phyloP scores from a whole-genome alignment of 2,113 vertebrate genomes.

The Galemys pyrenaicus region DNA sequence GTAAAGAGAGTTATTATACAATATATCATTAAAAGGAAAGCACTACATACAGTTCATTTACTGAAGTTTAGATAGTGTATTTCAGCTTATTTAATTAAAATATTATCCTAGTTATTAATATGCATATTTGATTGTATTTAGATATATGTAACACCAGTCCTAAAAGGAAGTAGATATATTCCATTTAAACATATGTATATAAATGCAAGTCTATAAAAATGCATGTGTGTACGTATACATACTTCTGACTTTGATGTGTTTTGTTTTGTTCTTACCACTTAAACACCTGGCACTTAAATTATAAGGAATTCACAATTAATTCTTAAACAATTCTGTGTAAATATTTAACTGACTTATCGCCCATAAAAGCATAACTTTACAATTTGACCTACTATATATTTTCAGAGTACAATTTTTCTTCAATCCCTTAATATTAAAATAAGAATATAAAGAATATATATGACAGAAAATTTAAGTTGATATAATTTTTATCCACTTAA shows the following conservation, averaged over 20 bases:
- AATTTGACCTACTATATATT: conserved; percentile 32
- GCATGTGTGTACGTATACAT: background rate
- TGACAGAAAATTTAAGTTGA: background rate
- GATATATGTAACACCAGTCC: background rate
- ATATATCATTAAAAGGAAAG: background rate
- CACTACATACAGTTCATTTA: background rate
- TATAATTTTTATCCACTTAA: background rate
- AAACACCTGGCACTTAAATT: background rate
- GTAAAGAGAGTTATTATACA: background rate
- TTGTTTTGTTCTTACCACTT: background rate
- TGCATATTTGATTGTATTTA: background rate
- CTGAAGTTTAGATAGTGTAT: background rate
- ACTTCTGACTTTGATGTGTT: background rate
- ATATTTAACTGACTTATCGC: background rate
- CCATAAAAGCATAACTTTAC: conserved; percentile 9
- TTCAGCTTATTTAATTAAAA: background rate
- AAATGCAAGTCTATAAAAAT: background rate
- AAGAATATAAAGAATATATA: too few relatives aligned
- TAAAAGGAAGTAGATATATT: background rate
- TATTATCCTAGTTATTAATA: background rate
- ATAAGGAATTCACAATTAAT: background rate
- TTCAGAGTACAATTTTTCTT: background rate
- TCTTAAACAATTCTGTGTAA: background rate
- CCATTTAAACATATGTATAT: too few relatives aligned
- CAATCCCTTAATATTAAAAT: background rate